Evolutionary conservation across 2,113 vertebrate species (phyloP).

Genomic region (Prionailurus bengalensis): DNA sequence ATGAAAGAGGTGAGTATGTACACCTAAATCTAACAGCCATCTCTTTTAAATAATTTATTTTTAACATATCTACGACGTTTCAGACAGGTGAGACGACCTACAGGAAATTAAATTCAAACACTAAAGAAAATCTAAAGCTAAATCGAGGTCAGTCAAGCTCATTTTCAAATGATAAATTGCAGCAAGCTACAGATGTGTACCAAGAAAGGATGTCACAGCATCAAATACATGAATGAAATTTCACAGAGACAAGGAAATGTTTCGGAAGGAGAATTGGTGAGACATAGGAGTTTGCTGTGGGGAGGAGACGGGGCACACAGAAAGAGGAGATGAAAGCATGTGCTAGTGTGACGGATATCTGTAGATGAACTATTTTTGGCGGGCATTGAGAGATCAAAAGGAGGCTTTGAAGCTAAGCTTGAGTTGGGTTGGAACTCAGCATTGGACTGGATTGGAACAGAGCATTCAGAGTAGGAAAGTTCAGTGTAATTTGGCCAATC

Average conservation of each 20-base stretch:
- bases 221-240: not conserved
- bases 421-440: not conserved
- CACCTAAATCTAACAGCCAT: not conserved
- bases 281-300: not conserved
- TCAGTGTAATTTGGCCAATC: not conserved
- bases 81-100: not conserved
- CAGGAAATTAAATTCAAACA: slow-evolving; percentile 50
- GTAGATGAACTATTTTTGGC: not conserved
- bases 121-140: not conserved
- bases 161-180: slow-evolving; percentile 25
- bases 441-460: not conserved
- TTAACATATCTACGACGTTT: not conserved
- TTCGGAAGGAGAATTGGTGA: not conserved
- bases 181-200: not conserved
- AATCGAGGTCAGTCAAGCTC: not conserved
- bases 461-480: not conserved
- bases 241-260: not conserved
- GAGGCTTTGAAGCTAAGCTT: not conserved
- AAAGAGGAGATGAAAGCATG: not conserved
- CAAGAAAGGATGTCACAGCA: not conserved
- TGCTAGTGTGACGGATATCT: not conserved
- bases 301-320: not conserved
- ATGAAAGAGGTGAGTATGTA: not conserved
- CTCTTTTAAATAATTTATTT: slow-evolving; percentile 13
- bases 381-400: not conserved